These are phyloP conservation scores for Mesorhabditis sp. DNA, from an alignment of 2,888 invertebrate genomes.

Conservation along the genomic window DNA sequence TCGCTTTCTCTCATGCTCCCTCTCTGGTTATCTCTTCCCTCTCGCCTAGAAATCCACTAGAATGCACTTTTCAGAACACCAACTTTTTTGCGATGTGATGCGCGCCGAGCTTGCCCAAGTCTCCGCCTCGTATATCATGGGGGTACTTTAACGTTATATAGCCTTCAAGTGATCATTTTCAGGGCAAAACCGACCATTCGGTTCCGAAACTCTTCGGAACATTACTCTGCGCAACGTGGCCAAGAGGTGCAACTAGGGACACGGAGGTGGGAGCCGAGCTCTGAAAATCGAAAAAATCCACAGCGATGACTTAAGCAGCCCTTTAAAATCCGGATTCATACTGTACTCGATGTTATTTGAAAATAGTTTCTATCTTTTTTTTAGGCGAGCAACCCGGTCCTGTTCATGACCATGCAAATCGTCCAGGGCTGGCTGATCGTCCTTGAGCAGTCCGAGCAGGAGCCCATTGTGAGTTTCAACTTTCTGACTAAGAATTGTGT, in stretches of 20 bases:
- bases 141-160: not conserved
- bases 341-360: no score
- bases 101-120: conserved; percentile 16
- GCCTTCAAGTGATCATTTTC: not conserved
- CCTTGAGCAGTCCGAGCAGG: conserved; percentile 13
- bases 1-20: not conserved
- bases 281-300: no score
- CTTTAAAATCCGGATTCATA: no score
- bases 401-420: conserved; percentile 24
- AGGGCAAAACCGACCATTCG: conserved; percentile 13
- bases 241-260: conserved; percentile 16
- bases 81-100: conserved; percentile 20
- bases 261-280: not conserved
- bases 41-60: not conserved
- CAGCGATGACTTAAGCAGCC: no score
- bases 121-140: conserved; percentile 22
- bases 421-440: conserved; percentile 40
- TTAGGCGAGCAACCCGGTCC: conserved; percentile 31
- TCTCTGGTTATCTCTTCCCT: no score
- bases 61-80: conserved; percentile 17
- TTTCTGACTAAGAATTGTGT: no score
- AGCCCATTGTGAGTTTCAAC: not conserved
- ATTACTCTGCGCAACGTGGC: conserved; percentile 30
- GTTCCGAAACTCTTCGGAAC: conserved; percentile 23
- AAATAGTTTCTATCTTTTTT: conserved; percentile 3